phyloP scores from a whole-genome alignment of 2,113 vertebrate genomes.

The Todiramphus saurophagus region DNA sequence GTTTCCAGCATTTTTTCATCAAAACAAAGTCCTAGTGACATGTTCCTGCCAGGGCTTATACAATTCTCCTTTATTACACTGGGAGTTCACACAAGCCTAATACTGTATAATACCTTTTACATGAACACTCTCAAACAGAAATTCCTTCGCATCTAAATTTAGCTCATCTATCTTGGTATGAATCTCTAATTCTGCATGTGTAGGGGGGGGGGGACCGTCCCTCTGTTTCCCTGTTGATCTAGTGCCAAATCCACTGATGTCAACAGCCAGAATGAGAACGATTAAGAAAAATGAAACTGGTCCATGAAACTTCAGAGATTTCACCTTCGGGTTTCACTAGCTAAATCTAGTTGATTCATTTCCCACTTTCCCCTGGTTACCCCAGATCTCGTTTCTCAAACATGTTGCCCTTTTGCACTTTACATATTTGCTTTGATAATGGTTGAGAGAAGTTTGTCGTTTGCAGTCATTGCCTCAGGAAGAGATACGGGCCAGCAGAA shows the following conservation, averaged over 20 bases:
- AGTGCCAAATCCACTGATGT: background rate
- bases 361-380: conserved; percentile 2
- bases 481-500: background rate
- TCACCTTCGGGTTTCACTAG: background rate
- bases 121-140: background rate
- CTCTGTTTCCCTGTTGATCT: conserved; percentile 3
- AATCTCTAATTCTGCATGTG: background rate
- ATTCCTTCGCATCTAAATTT: conserved; percentile 31
- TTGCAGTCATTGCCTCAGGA: conserved; percentile 29
- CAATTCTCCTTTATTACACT: conserved; percentile 13
- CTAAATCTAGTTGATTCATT: conserved; percentile 8
- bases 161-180: background rate
- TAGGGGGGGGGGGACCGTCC: background rate
- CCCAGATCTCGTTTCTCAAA: conserved; percentile 21
- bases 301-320: background rate
- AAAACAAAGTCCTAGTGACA: conserved; percentile 24
- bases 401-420: background rate
- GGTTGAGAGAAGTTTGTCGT: background rate
- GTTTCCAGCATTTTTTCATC: conserved; percentile 27
- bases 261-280: background rate
- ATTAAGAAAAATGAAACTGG: background rate
- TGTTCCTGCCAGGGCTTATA: conserved; percentile 5
- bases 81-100: background rate
- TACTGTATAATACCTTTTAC: background rate
- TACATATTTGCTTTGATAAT: conserved; percentile 14